Percentiles rank a stretch among this genome's conserved stretches.
phyloP scores from a whole-genome alignment of 2,113 vertebrate species.

The Melanostigma gelatinosum region DNA sequence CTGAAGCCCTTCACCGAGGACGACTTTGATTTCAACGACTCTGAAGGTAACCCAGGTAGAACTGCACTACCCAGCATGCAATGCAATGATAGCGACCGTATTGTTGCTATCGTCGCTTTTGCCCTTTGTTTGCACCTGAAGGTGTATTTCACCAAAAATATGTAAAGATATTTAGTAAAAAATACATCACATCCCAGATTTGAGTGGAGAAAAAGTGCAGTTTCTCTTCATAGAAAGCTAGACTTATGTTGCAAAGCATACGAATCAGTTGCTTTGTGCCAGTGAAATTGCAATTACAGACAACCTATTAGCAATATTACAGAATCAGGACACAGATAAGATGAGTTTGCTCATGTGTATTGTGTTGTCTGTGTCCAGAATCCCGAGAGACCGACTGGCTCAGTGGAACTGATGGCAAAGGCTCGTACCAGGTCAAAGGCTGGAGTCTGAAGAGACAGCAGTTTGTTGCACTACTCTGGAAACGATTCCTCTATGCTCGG shows the following conservation, averaged over 20 bases:
- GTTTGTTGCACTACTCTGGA: slow-evolving; percentile 97
- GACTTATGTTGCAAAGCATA: not conserved
- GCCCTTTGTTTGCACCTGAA: not conserved
- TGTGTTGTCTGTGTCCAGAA: slow-evolving; percentile 80
- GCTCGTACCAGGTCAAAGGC: slow-evolving; percentile 94
- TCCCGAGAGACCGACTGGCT: slow-evolving; percentile 96
- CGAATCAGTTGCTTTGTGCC: not conserved
- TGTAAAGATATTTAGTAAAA: not conserved
- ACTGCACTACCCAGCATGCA: slow-evolving; percentile 52
- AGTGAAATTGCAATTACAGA: not conserved
- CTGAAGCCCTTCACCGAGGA: slow-evolving; percentile 96
- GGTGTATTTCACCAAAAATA: not conserved
- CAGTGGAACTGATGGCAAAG: slow-evolving; percentile 94
- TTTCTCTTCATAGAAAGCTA: not conserved
- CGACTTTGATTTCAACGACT: slow-evolving; percentile 95
- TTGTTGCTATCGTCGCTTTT: slow-evolving; percentile 22
- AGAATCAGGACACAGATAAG: not conserved
- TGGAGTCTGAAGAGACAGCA: slow-evolving; percentile 97
- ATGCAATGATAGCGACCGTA: slow-evolving; percentile 30
- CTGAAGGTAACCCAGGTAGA: slow-evolving; percentile 93
- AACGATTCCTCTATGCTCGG: slow-evolving; percentile 93
- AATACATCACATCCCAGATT: not conserved
- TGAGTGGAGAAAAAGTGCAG: not conserved
- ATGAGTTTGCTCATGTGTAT: slow-evolving; percentile 22
- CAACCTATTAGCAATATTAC: not conserved